A percentile compares a stretch with the other conserved stretches of the same genome.
Evolutionary conservation across 1,140 invertebrate genomes (phyloP).

Genomic region (Pseudomyrmex pallidus): DNA sequence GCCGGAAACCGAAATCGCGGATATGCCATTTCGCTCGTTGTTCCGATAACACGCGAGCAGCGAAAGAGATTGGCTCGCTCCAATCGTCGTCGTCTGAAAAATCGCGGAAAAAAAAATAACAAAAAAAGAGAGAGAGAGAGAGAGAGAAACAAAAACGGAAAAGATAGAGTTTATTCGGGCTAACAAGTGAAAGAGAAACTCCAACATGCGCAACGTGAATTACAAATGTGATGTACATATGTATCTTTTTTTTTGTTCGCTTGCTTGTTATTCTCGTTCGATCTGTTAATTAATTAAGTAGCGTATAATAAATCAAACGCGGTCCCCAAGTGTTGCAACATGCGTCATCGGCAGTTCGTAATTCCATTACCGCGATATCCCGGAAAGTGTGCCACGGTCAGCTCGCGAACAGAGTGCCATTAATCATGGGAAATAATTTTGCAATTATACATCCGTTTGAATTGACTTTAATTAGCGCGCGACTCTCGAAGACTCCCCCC

Average conservation of each 20-base stretch:
- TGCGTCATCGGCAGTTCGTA: neutral
- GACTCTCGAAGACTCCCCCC: too few species aligned
- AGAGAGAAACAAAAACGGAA: too few species aligned
- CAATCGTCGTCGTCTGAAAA: neutral
- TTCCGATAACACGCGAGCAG: neutral
- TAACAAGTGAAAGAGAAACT: too few species aligned
- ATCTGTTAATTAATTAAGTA: conserved; percentile 40
- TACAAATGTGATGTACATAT: neutral
- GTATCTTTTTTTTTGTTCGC: neutral
- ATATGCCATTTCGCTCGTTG: neutral
- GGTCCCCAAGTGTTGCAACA: too few species aligned
- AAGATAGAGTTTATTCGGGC: too few species aligned
- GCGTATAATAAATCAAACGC: conserved; percentile 23
- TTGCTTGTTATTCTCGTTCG: neutral
- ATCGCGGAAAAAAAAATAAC: too few species aligned
- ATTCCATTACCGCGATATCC: neutral
- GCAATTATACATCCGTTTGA: conserved; percentile 19
- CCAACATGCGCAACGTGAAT: too few species aligned
- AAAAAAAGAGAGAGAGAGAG: neutral
- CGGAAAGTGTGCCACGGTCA: conserved; percentile 5
- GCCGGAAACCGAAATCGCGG: neutral
- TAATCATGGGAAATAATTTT: conserved; percentile 44
- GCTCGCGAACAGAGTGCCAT: conserved; percentile 5
- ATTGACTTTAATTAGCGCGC: conserved; percentile 22
- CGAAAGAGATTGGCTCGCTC: neutral